These are phyloP conservation scores for Darevskia nairensis DNA, from an alignment of 2,797 vertebrate genomes.

Conservation along the genomic window DNA sequence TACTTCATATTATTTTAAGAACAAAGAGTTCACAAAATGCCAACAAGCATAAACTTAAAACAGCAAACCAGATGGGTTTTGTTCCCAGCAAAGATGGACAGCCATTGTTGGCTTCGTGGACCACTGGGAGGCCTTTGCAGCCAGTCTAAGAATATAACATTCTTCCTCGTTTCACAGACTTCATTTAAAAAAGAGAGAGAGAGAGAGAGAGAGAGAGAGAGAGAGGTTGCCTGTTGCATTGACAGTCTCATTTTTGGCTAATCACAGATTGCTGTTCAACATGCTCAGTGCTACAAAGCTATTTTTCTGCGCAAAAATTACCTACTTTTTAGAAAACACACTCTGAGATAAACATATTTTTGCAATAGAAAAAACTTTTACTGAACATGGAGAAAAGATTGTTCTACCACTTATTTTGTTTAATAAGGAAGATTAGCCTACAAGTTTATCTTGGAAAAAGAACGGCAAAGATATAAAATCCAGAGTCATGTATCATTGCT, in stretches of 20 bases:
- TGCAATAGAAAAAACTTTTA: neutral
- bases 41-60: neutral
- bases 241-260: neutral
- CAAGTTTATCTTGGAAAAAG: neutral
- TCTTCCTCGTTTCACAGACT: neutral
- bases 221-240: neutral
- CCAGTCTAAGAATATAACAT: neutral
- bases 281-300: neutral
- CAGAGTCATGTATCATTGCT: neutral
- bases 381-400: neutral
- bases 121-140: neutral
- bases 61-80: neutral
- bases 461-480: neutral
- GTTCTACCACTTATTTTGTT: neutral
- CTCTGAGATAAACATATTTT: neutral
- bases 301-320: neutral
- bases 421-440: neutral
- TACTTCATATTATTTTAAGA: neutral
- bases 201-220: too few species aligned
- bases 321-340: neutral
- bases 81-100: neutral
- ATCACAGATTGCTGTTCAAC: neutral
- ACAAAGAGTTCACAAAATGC: neutral
- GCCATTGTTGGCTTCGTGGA: neutral
- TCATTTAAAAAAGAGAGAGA: too few species aligned